Evolutionary conservation across 2,797 vertebrate species (phyloP), one percentile per base, ranked within the genome.

Genomic region (Triplophysa bombifrons): DNA sequence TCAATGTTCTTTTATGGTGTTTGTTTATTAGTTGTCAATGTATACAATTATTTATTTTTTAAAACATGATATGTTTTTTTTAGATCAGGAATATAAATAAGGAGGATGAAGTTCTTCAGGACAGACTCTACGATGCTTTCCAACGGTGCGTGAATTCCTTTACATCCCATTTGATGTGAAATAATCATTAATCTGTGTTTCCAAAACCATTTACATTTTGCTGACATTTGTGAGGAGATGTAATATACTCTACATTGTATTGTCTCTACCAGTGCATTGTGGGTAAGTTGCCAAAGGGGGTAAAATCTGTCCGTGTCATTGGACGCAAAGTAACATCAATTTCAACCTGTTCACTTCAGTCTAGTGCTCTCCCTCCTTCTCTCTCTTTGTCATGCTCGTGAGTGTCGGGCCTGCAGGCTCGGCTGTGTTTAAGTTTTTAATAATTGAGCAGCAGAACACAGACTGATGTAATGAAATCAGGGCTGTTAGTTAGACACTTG

Each of bases 391-490:
- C 46, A 13, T 11, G 12, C 46, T 48, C 13, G 13, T 74, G 63
- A 71, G 58, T 80, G 64, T 71, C 53, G 48, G 76, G 61, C 82
- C 83, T 75, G 91, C 89, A 83, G 85, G 87, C 88, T 90, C 89
- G 77, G 89, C 86, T 89, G 90, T 92, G 91, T 93, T 92, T 93
- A 93, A 90, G 87, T 93, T 93, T 88, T 90, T 87, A 89, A 90
- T 91, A 93, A 93, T 93, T 93, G 91, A 73, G 89, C 88, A 85
- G 87, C 85, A 88, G 84, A 89, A 86, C 75, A 87, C 87, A 53
- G 82, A 89, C 84, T 90, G 91, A 90, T 89, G 84, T 85, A 89
- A 92, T 93, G 90, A 90, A 89, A 93, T 92, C 92, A 91, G 83
- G 87, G 86, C 80, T 86, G 81, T 83, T 88, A 90, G 90, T 89